phyloP scores from a whole-genome alignment of 2,797 vertebrate species.

The Prunella strophiata region DNA sequence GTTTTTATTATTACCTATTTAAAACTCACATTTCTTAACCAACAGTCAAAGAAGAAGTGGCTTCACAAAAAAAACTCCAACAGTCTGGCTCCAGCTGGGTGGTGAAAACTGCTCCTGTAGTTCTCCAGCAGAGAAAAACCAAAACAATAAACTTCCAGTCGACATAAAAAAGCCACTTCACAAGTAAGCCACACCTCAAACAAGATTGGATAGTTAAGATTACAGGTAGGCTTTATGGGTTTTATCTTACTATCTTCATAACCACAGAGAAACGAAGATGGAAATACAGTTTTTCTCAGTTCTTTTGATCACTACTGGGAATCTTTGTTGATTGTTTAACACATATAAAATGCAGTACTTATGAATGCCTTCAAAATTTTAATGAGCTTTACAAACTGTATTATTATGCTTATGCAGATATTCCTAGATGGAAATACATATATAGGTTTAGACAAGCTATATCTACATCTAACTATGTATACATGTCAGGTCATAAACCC shows the following conservation, averaged over 20 bases:
- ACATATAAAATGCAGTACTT: background rate
- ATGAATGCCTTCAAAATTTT: background rate
- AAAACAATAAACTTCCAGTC: constrained; percentile 3
- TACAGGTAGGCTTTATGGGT: constrained; percentile 20
- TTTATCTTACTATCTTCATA: constrained; percentile 38
- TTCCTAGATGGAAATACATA: constrained; percentile 1
- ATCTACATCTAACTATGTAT: background rate
- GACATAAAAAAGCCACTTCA: constrained; percentile 48
- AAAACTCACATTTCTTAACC: background rate
- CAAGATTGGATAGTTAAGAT: constrained; percentile 21
- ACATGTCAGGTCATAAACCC: background rate
- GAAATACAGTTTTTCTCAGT: background rate
- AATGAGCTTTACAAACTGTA: background rate
- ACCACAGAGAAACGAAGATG: constrained; percentile 5
- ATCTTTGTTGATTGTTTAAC: background rate
- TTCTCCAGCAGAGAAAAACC: background rate
- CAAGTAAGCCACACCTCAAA: constrained; percentile 26
- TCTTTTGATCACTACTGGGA: background rate
- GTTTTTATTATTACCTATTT: background rate
- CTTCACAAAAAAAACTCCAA: background rate
- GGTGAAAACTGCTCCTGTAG: background rate
- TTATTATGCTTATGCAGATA: background rate
- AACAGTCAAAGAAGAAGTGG: background rate
- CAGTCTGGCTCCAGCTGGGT: background rate
- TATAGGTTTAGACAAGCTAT: background rate